These are phyloP conservation scores for human (Homo sapiens) DNA, from an alignment of 2,113 vertebrate species.

Conservation along the genomic window DNA sequence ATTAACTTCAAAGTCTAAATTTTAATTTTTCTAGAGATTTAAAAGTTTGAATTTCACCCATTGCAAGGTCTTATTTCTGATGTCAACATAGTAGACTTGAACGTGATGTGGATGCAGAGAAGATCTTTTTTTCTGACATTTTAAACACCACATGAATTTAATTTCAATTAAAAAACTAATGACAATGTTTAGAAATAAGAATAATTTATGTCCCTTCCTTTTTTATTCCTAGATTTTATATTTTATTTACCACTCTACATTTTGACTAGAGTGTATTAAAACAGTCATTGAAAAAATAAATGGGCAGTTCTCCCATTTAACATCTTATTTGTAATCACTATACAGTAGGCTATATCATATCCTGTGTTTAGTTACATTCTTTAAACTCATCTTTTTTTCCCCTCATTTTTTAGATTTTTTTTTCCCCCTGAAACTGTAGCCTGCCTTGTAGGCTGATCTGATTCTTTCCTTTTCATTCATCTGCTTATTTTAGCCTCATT, in stretches of 20 bases:
- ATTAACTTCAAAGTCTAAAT: not conserved
- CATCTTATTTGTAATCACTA: not conserved
- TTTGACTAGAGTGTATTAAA: not conserved
- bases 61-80: not conserved
- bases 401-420: not conserved
- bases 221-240: conserved; percentile 25
- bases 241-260: not conserved
- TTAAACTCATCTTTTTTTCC: not conserved
- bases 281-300: not conserved
- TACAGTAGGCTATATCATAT: not conserved
- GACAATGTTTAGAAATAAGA: conserved; percentile 17
- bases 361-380: conserved; percentile 4
- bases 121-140: not conserved
- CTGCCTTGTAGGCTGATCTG: conserved; percentile 55
- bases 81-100: not conserved
- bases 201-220: not conserved
- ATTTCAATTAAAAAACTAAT: not conserved
- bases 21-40: not conserved
- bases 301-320: not conserved
- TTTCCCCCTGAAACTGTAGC: not conserved
- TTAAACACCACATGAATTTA: not conserved
- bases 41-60: not conserved
- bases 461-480: conserved; percentile 58
- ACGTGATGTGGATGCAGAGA: not conserved
- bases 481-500: conserved; percentile 68